phyloP scores from a whole-genome alignment of 2,797 vertebrate species.

The Sebastes diaconus region DNA sequence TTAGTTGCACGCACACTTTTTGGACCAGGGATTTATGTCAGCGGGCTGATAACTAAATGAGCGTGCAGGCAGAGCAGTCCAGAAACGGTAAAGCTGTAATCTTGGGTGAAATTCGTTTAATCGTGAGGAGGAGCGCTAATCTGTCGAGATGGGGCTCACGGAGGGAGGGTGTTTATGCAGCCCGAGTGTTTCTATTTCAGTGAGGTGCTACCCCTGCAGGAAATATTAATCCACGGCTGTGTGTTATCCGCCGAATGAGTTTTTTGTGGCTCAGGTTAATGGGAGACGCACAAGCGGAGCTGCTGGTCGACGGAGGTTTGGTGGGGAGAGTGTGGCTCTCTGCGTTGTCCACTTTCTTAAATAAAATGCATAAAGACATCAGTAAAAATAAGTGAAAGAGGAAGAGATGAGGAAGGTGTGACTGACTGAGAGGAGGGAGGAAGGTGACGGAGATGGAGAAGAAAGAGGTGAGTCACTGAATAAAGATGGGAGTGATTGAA shows the following conservation, averaged over 20 bases:
- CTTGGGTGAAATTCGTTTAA: conserved; percentile 72
- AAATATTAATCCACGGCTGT: conserved; percentile 64
- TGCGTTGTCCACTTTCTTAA: not conserved
- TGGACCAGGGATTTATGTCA: conserved; percentile 69
- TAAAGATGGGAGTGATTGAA: not conserved
- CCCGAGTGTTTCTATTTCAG: conserved; percentile 65
- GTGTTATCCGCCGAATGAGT: conserved; percentile 22
- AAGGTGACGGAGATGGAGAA: not conserved
- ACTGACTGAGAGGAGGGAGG: not conserved
- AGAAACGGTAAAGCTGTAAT: conserved; percentile 67
- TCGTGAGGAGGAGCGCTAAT: conserved; percentile 74
- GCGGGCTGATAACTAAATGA: conserved; percentile 60
- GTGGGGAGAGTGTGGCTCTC: not conserved
- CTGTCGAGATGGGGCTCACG: conserved; percentile 69
- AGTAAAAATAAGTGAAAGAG: not conserved
- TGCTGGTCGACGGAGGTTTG: not conserved
- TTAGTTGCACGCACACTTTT: conserved; percentile 38
- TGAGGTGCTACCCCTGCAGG: conserved; percentile 67
- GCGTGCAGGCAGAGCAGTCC: conserved; percentile 46
- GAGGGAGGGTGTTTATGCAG: conserved; percentile 59
- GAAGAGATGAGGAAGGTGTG: not conserved
- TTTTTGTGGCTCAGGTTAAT: conserved; percentile 54
- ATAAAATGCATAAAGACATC: not conserved
- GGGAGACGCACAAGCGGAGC: conserved; percentile 6
- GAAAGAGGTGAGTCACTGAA: not conserved